A percentile compares a stretch with the other conserved stretches of the same genome.
phyloP scores from a whole-genome alignment of 2,888 invertebrate genomes.

The Tuta absoluta region DNA sequence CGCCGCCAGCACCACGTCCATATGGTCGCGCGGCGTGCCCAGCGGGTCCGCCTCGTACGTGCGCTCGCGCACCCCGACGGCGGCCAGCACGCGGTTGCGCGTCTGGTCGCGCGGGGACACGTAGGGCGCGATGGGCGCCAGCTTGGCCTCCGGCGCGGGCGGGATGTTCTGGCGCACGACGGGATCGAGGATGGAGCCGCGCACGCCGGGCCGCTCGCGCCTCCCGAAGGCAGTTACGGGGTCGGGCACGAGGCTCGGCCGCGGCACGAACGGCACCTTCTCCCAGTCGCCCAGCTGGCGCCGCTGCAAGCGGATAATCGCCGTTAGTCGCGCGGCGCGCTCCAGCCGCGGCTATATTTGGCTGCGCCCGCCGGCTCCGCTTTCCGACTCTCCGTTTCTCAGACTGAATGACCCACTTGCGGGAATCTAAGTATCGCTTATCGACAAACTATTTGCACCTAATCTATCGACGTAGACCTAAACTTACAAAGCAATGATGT shows the following conservation, averaged over 20 bases:
- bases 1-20: conserved; percentile 84
- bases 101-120: conserved; percentile 85
- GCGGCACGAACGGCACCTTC: conserved; percentile 92
- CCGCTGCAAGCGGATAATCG: conserved; percentile 85
- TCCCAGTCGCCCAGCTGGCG: conserved; percentile 90
- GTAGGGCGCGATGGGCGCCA: conserved; percentile 84
- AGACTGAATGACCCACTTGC: conserved; percentile 72
- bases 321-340: conserved; percentile 76
- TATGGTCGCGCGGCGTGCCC: conserved; percentile 82
- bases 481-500: conserved; percentile 43
- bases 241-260: conserved; percentile 91
- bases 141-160: conserved; percentile 80
- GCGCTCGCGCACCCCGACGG: conserved; percentile 82
- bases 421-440: conserved; percentile 42
- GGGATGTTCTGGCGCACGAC: conserved; percentile 83
- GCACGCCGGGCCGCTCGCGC: conserved; percentile 77
- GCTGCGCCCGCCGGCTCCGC: conserved; percentile 76
- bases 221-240: conserved; percentile 92
- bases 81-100: conserved; percentile 82
- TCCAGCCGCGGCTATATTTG: conserved; percentile 82
- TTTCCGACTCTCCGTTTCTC: conserved; percentile 64
- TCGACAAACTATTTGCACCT: conserved; percentile 25
- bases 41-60: conserved; percentile 81
- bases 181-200: conserved; percentile 75
- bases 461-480: conserved; percentile 40